Conservation (phyloP, 2,888 invertebrate genomes). For the Drosophila recens region DNA sequence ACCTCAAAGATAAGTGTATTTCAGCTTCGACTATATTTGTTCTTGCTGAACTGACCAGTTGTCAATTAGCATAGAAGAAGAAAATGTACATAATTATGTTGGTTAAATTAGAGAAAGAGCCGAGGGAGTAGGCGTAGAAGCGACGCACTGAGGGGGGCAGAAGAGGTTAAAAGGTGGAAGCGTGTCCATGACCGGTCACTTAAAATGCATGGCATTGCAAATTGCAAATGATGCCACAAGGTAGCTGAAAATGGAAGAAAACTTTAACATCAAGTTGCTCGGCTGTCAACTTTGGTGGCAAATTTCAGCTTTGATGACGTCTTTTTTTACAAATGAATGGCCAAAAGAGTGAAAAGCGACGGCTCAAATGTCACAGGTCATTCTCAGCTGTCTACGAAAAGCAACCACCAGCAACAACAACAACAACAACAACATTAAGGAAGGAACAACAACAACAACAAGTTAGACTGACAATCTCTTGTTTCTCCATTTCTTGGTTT, state of each 20-base stretch:
- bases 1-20: not conserved
- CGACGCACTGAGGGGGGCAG: not conserved
- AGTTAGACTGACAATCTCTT: constrained; percentile 5
- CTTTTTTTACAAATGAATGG: constrained; percentile 36
- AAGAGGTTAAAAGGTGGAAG: not conserved
- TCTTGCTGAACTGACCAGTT: constrained; percentile 33
- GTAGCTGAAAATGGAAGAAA: constrained; percentile 28
- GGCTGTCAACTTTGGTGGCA: constrained; percentile 40
- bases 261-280: constrained; percentile 22
- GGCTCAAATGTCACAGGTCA: constrained; percentile 58
- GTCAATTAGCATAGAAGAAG: constrained; percentile 42
- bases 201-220: constrained; percentile 55
- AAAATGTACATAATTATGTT: constrained; percentile 40
- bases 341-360: constrained; percentile 27
- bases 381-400: constrained; percentile 1
- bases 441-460: constrained; percentile 2
- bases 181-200: constrained; percentile 61
- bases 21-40: not conserved
- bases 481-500: constrained; percentile 47
- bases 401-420: not conserved
- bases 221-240: constrained; percentile 63
- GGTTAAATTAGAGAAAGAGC: not conserved
- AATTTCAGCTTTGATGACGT: constrained; percentile 39
- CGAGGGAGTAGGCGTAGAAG: not conserved
- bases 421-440: not conserved